Evolutionary conservation across 2,797 vertebrate genomes (phyloP).

Genomic region (Champsocephalus gunnari): DNA sequence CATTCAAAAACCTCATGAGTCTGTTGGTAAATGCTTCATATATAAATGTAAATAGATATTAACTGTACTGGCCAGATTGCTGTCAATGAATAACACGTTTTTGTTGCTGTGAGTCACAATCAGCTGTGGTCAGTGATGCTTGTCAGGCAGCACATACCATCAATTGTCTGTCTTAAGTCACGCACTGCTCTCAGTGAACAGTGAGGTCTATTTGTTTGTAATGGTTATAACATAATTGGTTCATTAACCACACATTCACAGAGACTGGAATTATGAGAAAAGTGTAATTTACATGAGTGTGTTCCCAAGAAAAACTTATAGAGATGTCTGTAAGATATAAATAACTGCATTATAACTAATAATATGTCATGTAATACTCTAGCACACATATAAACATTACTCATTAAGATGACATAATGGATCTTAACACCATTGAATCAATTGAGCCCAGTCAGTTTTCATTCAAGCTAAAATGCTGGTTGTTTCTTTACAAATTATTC

Average conservation of each 20-base stretch:
- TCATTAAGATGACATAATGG: not conserved
- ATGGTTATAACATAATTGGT: slow-evolving; percentile 45
- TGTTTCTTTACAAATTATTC: not conserved
- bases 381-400: not conserved
- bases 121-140: slow-evolving; percentile 29
- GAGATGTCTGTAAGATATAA: not conserved
- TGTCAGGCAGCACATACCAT: slow-evolving; percentile 26
- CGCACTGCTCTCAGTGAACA: slow-evolving; percentile 24
- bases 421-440: not conserved
- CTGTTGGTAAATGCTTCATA: not conserved
- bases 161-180: slow-evolving; percentile 25
- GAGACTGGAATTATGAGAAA: not conserved
- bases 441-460: not conserved
- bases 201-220: slow-evolving; percentile 38
- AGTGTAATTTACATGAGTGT: not conserved
- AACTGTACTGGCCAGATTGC: not conserved
- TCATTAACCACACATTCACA: slow-evolving; percentile 2
- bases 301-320: not conserved
- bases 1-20: not conserved
- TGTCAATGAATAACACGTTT: not conserved
- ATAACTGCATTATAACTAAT: not conserved
- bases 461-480: not conserved
- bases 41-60: not conserved
- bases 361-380: not conserved
- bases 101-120: slow-evolving; percentile 24